Percentiles rank a stretch among this genome's conserved stretches.
phyloP scores from a whole-genome alignment of 53 echinoderm and acorn worm species.

The Holothuria leucospilota region DNA sequence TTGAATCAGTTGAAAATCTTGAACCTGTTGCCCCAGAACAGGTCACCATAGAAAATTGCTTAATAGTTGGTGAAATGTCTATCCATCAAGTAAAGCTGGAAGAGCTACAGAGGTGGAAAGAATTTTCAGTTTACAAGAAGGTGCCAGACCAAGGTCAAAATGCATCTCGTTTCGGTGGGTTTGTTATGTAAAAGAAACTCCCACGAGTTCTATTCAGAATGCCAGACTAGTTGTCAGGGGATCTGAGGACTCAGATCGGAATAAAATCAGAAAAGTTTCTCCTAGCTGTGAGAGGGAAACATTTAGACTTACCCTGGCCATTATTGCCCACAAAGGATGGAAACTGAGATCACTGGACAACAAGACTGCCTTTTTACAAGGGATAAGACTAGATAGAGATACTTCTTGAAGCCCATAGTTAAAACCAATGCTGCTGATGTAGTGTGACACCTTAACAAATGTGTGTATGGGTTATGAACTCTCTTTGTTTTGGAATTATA shows the following conservation, averaged over 20 bases:
- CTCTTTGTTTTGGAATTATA: neutral
- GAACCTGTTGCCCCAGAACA: no score
- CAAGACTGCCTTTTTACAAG: no score
- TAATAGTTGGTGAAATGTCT: neutral
- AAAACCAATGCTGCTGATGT: neutral
- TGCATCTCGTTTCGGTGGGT: neutral
- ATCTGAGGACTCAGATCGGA: neutral
- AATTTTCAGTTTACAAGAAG: neutral
- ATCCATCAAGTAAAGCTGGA: neutral
- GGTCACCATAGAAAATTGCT: neutral
- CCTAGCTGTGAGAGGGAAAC: neutral
- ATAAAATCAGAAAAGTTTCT: neutral
- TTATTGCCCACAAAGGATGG: neutral
- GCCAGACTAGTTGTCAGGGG: slow-evolving; percentile 16
- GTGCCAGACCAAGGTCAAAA: neutral
- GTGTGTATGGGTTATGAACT: neutral
- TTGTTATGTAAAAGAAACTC: no score
- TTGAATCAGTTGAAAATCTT: no score
- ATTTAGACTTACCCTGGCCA: neutral
- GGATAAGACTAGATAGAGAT: no score
- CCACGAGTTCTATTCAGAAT: neutral
- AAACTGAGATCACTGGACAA: neutral
- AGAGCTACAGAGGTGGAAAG: slow-evolving; percentile 24
- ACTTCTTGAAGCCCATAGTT: no score
- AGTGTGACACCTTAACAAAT: neutral